A percentile compares a stretch with the other conserved stretches of the same genome.
These are phyloP conservation scores for Heloderma charlesbogerti DNA, from an alignment of 2,113 vertebrate genomes.

Conservation along the genomic window DNA sequence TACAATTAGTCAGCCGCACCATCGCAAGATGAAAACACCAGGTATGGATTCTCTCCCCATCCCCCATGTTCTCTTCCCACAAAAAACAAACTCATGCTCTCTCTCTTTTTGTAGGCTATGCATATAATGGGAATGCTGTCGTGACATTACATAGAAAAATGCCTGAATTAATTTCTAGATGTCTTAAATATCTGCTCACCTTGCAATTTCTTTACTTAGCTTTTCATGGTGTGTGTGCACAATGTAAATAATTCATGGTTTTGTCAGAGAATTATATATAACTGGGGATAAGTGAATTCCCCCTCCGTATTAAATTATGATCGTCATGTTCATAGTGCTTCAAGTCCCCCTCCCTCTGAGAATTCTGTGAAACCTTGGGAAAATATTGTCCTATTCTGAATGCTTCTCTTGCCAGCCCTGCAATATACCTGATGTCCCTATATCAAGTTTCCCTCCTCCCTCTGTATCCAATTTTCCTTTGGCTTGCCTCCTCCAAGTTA, in stretches of 20 bases:
- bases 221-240: background rate
- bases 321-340: background rate
- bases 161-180: constrained; percentile 7
- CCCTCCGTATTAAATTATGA: background rate
- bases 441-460: too few species aligned
- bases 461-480: background rate
- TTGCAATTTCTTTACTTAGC: background rate
- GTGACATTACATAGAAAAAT: constrained; percentile 22
- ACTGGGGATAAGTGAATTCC: background rate
- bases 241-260: background rate
- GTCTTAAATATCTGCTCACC: constrained; percentile 29
- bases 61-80: background rate
- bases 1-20: background rate
- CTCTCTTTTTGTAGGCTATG: background rate
- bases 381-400: too few species aligned
- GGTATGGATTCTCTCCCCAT: accelerated
- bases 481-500: background rate
- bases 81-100: background rate
- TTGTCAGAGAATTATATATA: background rate
- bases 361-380: constrained; percentile 18
- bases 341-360: background rate
- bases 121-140: background rate
- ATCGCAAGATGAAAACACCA: background rate
- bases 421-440: background rate
- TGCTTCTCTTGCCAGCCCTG: background rate